Evolutionary conservation across 2,797 vertebrate genomes (phyloP), one percentile per base, ranked within the genome.

Genomic region (Smutsia gigantea): DNA sequence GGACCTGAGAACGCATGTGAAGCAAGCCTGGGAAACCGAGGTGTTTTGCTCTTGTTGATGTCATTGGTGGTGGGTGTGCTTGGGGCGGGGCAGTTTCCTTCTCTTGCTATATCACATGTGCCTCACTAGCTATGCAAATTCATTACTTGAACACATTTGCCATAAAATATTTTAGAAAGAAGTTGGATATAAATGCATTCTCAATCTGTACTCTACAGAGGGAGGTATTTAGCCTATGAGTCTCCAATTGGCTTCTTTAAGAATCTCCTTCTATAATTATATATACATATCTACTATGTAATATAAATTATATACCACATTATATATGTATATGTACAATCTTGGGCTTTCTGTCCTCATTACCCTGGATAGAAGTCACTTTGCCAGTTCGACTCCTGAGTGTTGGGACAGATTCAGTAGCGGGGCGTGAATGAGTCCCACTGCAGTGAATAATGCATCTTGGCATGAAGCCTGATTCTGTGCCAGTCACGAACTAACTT

Each of bases 401-500:
- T 17, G 0, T 13, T 15, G 29, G 55, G 21, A 15, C 18, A 2
- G 37, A 2, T 15, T 69, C 66, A 27, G 29, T 0, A 2, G 17
- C 0, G 0, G 64, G 59, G 4, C n/a, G 34, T 53, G 25, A 37
- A 8, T 4, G 25, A 89, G 12, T 0, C 17, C 34, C 13, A 34
- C 15, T 6, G 8, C 15, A 21, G 27, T 19, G 29, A 59, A 18
- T 6, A 0, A 9, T 0, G 0, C 31, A 0, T 37, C 5, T 42
- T 27, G 9, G 19, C 18, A 2, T 37, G 25, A 29, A 8, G 23
- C 49, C 72, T 59, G 2, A 23, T 18, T 14, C 25, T 23, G 2
- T 4, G 15, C 9, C 25, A 7, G 19, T 29, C 5, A 17, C 37
- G 4, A 23, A 37, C 37, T 27, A 18, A 31, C n/a, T 57, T 27